Evolutionary conservation across 2,888 invertebrate species (phyloP).

Genomic region (Andrena minutula): DNA sequence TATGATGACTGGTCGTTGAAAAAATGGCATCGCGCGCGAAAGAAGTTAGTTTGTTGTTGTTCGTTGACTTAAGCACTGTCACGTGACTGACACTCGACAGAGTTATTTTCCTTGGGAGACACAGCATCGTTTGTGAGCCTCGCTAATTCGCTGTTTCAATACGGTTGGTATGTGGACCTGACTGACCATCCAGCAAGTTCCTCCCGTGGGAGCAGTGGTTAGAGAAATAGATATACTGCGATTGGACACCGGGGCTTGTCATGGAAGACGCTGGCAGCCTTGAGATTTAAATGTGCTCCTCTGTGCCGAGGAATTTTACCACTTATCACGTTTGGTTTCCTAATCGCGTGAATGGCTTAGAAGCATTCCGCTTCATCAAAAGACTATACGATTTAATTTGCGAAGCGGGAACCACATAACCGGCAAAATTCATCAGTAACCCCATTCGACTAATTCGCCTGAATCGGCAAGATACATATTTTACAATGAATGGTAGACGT

Average conservation of each 20-base stretch:
- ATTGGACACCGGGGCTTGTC: constrained; percentile 16
- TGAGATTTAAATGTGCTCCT: constrained; percentile 13
- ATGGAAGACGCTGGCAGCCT: not conserved
- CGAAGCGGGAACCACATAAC: too few species aligned
- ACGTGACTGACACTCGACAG: too few species aligned
- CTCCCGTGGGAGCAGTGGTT: constrained; percentile 1
- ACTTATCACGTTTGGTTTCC: constrained; percentile 1
- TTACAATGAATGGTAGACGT: too few species aligned
- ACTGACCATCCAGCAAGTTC: not conserved
- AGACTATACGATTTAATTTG: too few species aligned
- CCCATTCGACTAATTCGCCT: too few species aligned
- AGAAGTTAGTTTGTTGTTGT: too few species aligned
- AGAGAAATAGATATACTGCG: constrained; percentile 31
- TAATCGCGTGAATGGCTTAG: not conserved
- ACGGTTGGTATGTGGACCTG: not conserved
- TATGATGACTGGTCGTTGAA: not conserved
- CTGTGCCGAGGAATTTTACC: not conserved
- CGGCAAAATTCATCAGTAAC: too few species aligned
- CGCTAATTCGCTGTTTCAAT: constrained; percentile 6
- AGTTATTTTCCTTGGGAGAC: not conserved
- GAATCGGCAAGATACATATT: too few species aligned
- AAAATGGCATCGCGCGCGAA: too few species aligned
- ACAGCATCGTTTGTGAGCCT: not conserved
- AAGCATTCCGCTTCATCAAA: too few species aligned
- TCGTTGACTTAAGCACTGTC: too few species aligned